phyloP scores from a whole-genome alignment of 2,888 invertebrate genomes.

The Stenodema calcarata region DNA sequence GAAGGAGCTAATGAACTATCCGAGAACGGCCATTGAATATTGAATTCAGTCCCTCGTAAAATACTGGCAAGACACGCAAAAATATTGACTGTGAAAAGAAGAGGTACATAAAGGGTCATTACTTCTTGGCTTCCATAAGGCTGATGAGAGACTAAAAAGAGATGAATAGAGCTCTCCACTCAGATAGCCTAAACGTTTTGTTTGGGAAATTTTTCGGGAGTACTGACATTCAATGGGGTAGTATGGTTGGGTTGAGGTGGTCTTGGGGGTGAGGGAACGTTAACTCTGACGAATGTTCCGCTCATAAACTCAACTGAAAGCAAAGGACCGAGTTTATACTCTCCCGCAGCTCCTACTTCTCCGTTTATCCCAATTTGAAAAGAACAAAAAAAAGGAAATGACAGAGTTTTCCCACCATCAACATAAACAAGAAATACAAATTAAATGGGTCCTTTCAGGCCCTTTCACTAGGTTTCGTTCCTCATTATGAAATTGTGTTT shows the following conservation, averaged over 20 bases:
- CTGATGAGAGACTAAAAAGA: background rate
- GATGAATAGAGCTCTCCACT: background rate
- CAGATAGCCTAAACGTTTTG: background rate
- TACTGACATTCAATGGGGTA: too few species aligned
- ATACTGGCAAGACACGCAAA: too few species aligned
- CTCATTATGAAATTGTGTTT: background rate
- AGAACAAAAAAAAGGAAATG: background rate
- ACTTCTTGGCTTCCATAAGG: too few species aligned
- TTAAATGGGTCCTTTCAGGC: constrained; percentile 1
- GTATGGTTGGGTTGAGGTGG: too few species aligned
- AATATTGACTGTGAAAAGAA: too few species aligned
- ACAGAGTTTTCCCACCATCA: background rate
- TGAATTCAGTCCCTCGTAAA: too few species aligned
- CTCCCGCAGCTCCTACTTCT: background rate
- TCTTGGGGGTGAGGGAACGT: background rate
- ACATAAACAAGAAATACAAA: constrained; percentile 27
- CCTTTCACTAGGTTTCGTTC: background rate
- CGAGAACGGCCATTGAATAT: too few species aligned
- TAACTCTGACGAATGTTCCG: constrained; percentile 1
- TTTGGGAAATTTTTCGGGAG: background rate
- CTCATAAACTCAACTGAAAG: background rate
- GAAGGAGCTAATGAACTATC: too few species aligned
- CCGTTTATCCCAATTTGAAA: background rate
- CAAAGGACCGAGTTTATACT: background rate
- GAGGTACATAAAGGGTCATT: too few species aligned